A percentile compares a stretch with the other conserved stretches of the same genome.
Evolutionary conservation across 2,888 invertebrate genomes (phyloP).

Genomic region (Cryptus viduatorius): DNA sequence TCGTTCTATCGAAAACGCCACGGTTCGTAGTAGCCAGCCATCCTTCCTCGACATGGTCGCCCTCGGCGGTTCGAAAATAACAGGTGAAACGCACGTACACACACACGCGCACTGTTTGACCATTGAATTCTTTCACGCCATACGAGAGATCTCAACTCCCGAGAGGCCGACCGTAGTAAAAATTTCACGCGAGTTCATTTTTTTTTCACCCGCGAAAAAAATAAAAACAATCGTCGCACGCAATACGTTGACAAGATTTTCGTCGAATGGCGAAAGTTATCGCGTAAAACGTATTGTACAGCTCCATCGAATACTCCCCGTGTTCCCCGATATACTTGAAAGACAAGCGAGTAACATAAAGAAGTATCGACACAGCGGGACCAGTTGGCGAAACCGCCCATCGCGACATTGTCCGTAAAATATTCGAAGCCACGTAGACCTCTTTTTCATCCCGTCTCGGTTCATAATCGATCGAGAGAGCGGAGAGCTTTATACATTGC

Average conservation of each 20-base stretch:
- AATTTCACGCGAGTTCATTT: neutral
- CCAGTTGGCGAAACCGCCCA: conserved; percentile 83
- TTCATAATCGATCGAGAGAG: conserved; percentile 80
- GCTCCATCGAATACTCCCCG: neutral
- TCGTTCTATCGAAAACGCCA: neutral
- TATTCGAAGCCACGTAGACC: conserved; percentile 40
- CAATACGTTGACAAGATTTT: neutral
- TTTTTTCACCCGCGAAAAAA: neutral
- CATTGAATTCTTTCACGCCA: conserved; percentile 13
- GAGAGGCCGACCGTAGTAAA: neutral
- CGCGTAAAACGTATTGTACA: neutral
- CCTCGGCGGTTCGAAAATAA: conserved; percentile 8
- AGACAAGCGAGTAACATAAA: conserved; percentile 73
- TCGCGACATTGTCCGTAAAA: conserved; percentile 81
- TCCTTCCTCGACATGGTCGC: neutral
- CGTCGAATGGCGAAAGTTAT: neutral
- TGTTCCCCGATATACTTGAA: conserved; percentile 68
- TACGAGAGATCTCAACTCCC: neutral
- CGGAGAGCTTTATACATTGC: conserved; percentile 19
- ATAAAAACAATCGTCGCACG: neutral
- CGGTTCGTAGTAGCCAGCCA: neutral
- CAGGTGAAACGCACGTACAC: neutral
- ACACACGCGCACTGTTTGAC: neutral
- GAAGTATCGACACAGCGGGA: conserved; percentile 77
- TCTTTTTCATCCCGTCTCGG: conserved; percentile 22